Base-by-base conservation (phyloP, 2,797 vertebrate genomes). In the Notoglanidium macrostoma region DNA sequence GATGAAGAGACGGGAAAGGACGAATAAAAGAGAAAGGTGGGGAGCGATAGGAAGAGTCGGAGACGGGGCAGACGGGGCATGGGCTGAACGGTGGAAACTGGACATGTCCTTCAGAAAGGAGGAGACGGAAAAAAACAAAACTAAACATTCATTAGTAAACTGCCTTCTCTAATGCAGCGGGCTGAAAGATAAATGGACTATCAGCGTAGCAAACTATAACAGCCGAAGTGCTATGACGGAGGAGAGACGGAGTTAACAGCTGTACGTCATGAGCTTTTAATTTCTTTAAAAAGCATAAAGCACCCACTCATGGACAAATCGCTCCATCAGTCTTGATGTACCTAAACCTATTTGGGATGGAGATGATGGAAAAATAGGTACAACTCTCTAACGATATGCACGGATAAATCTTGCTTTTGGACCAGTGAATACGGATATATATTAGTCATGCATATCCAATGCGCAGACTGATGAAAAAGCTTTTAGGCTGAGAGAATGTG, bases 391-490 rank as follows among this genome's bases (percentile, higher is more conserved):
- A 57, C 17, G 73, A 86, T 54, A 21, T 32, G 61, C 51, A 85
- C 2, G 44, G 54, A 68, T 68, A 82, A 49, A n/a, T 46, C 46
- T 32, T 49, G 8, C 5, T 54, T 54, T 40, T 61, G 29, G 40
- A 67, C 21, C 2, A 3, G 12, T 63, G 54, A 49, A 72, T 65
- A 55, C 26, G 32, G 78, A 85, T 35, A 15, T 72, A 73, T 49
- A 49, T 49, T 40, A 63, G 55, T 80, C 61, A 44, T 79, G 74
- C 74, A 77, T 77, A 74, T 76, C 23, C 57, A 87, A 84, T 84
- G 32, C 17, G 15, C 46, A 72, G 87, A 79, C n/a, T 59, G 79
- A 77, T 65, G 55, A 67, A 88, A 80, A 88, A 77, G 32, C n/a
- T 72, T 85, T 80, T 65, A 87, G 59, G 29, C 78, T 77, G 55